Evolutionary conservation across 2,888 invertebrate genomes (phyloP), one percentile per base, ranked within the genome.

Genomic region (Drosophila birchii): DNA sequence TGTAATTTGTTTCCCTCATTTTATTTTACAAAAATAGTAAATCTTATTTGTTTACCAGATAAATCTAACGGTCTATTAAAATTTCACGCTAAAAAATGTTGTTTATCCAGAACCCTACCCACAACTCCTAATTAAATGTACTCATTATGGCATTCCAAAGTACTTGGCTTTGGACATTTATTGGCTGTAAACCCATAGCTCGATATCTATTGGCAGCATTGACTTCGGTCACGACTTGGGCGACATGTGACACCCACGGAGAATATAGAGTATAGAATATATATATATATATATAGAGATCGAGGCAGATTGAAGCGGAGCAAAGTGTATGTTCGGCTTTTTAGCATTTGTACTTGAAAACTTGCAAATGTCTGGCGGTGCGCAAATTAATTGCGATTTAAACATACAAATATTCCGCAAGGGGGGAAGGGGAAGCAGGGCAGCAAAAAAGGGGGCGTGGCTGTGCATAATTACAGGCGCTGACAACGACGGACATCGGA

Each of bases 401-500:
- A 66, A 12, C 49, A 11, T 39, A 14, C 44, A 16, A 43, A n/a
- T 45, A 18, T 53, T 36, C 43, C 56, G 18, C 29, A 2, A 20
- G 18, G 11, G 20, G 9, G 26, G 12, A 18, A 1, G 12, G 32
- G 18, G 26, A 45, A 16, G 20, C 51, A 34, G 51, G 34, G 34
- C 20, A 34, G 32, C 20, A 20, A 51, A 18, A 47, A 49, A 23
- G 36, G 39, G 44, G 68, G 76, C 59, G 71, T 62, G 70, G 71
- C 76, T 80, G 20, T 51, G 84, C 83, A 84, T 86, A 84, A 84
- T 88, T 84, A 88, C 69, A 86, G 84, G 80, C 80, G 88, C 78
- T 62, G 75, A 56, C 74, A 69, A 68, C 53, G 69, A 70, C 55
- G 75, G 64, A 60, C 68, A 70, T 39, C 78, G 61, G 71, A 55